Base-by-base conservation (phyloP, 2,888 invertebrate species). In the Plusia festucae region DNA sequence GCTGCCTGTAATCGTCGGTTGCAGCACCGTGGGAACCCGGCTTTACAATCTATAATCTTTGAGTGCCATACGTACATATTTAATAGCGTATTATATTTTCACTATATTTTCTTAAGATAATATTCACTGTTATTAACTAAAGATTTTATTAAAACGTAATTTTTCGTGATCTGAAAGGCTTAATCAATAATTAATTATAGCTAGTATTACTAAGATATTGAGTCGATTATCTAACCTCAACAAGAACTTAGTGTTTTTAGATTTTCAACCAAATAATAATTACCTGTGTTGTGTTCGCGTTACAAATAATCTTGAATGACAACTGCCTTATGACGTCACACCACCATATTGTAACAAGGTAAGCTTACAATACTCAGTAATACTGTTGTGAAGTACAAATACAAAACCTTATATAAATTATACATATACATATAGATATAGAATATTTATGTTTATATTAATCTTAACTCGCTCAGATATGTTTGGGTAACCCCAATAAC, bases 341-440 rank as follows among this genome's bases (percentile, higher is more conserved):
- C 44, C 44, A 51, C 54, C 53, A 76, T 65, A 63, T 66, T 64
- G 52, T 66, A 71, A 65, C 49, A 79, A 83, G 79, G 70, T 72
- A 79, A 74, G 71, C 60, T 81, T 81, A 82, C 82, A 83, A 88
- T 88, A 88, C 88, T 88, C 88, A 85, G 82, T 83, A 82, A 84
- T 79, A 79, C 79, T 82, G 84, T 88, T 85, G 82, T 85, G 81
- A 88, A 88, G 88, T 88, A 88, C 88, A 88, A 88, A 87, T 80
- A 78, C 62, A 69, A 74, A 72, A 73, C 58, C 58, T 65, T 73
- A 63, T 61, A 44, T 60, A 63, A 66, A 65, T 60, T 32, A 54
- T 61, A 70, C 16, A 60, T 27, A 24, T n/a, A n/a, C n/a, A n/a
- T n/a, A 52, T 62, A 72, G 62, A 62, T 61, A 68, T 70, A 66